phyloP scores from a whole-genome alignment of 2,888 invertebrate species.

The Cataglyphis cursor region DNA sequence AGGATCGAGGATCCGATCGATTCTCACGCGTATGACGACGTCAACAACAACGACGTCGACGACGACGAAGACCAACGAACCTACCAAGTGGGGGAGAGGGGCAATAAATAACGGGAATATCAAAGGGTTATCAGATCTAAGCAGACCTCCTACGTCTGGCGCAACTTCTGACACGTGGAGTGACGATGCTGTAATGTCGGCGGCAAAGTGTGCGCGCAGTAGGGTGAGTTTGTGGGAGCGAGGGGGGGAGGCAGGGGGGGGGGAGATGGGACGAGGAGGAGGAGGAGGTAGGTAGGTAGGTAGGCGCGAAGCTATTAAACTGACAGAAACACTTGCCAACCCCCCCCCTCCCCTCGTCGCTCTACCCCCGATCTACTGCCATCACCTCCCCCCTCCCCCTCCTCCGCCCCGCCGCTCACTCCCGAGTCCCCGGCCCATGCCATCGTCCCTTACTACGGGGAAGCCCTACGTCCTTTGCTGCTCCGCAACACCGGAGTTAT shows the following conservation, averaged over 20 bases:
- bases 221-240: slow-evolving; percentile 68
- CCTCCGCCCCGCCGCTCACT: slow-evolving; percentile 61
- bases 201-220: slow-evolving; percentile 77
- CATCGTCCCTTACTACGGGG: slow-evolving; percentile 77
- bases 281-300: slow-evolving; percentile 72
- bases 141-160: slow-evolving; percentile 78
- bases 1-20: slow-evolving; percentile 58
- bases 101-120: slow-evolving; percentile 80
- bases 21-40: slow-evolving; percentile 59
- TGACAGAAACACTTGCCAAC: slow-evolving; percentile 87
- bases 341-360: slow-evolving; percentile 76
- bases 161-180: slow-evolving; percentile 86
- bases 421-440: slow-evolving; percentile 72
- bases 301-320: slow-evolving; percentile 86
- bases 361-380: slow-evolving; percentile 66
- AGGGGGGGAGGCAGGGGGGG: slow-evolving; percentile 57
- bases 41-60: slow-evolving; percentile 28
- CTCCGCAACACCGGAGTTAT: slow-evolving; percentile 80
- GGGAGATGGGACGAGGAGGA: slow-evolving; percentile 48
- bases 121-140: slow-evolving; percentile 85
- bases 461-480: slow-evolving; percentile 79
- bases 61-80: slow-evolving; percentile 11
- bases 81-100: slow-evolving; percentile 51
- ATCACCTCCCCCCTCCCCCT: slow-evolving; percentile 58
- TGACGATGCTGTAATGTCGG: slow-evolving; percentile 85